Percentiles rank a stretch among this genome's conserved stretches.
Evolutionary conservation across 2,888 invertebrate species (phyloP).

Genomic region (Ecliptopera silaceata): DNA sequence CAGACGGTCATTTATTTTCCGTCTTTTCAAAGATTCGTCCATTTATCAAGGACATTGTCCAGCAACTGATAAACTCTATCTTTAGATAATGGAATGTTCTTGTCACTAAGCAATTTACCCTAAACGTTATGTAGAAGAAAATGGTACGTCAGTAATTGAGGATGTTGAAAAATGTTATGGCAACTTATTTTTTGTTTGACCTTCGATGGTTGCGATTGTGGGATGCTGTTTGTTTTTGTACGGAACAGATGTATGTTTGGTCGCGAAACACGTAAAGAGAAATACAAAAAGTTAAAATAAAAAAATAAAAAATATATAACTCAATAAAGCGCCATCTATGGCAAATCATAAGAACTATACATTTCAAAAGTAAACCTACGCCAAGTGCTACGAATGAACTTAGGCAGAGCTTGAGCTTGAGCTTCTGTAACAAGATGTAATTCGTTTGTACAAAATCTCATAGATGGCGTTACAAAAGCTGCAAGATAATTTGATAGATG

Average conservation of each 20-base stretch:
- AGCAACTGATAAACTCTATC: constrained; percentile 27
- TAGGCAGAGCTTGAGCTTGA: background rate
- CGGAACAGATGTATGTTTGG: no score
- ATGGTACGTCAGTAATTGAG: background rate
- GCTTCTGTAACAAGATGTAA: no score
- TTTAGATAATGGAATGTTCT: constrained; percentile 22
- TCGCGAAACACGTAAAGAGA: no score
- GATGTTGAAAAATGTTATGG: background rate
- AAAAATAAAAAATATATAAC: no score
- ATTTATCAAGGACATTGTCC: constrained; percentile 28
- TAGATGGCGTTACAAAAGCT: constrained; percentile 17
- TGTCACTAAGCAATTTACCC: constrained; percentile 15
- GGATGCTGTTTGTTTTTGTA: no score
- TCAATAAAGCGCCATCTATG: constrained; percentile 15
- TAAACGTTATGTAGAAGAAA: constrained; percentile 8
- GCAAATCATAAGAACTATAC: background rate
- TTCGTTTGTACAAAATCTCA: background rate
- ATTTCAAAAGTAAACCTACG: background rate
- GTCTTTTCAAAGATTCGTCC: constrained; percentile 27
- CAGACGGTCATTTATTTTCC: constrained; percentile 26
- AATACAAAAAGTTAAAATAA: no score
- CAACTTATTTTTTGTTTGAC: background rate
- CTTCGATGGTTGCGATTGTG: no score
- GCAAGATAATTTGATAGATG: constrained; percentile 9
- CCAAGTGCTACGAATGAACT: background rate